Evolutionary conservation across 2,797 vertebrate species (phyloP).

Genomic region (Prunella strophiata): DNA sequence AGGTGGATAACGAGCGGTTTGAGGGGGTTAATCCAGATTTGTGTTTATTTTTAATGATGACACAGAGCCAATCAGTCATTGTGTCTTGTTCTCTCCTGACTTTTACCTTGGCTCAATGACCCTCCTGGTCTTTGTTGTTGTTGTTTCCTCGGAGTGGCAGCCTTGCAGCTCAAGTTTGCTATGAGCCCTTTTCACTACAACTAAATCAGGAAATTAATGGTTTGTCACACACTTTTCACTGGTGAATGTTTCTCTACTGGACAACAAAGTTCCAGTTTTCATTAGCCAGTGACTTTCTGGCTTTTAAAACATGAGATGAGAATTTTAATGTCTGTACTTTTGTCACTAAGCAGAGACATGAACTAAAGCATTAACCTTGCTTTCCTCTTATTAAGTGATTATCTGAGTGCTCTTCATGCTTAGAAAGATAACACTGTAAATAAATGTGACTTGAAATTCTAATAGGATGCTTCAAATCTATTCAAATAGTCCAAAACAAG

Average conservation of each 20-base stretch:
- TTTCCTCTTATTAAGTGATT: slow-evolving; percentile 22
- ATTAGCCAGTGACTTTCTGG: background rate
- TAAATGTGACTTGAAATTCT: slow-evolving; percentile 22
- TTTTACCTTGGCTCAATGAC: background rate
- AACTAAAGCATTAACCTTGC: slow-evolving; percentile 12
- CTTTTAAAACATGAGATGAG: background rate
- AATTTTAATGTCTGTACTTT: background rate
- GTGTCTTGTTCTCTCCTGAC: background rate
- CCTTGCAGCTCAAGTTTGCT: background rate
- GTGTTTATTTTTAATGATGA: slow-evolving; percentile 9
- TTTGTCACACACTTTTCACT: background rate
- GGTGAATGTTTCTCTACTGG: background rate
- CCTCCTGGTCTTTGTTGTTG: background rate
- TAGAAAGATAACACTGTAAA: slow-evolving; percentile 4
- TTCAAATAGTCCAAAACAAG: background rate
- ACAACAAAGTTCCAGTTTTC: background rate
- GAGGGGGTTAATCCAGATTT: background rate
- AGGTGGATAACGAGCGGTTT: background rate
- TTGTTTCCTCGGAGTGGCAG: background rate
- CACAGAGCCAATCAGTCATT: background rate
- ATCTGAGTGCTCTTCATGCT: background rate
- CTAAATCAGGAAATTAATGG: background rate
- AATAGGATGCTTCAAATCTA: background rate
- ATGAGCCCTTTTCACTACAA: background rate
- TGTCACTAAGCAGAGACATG: background rate